Evolutionary conservation across 2,113 vertebrate genomes (phyloP).

Genomic region (Peromyscus polionotus): DNA sequence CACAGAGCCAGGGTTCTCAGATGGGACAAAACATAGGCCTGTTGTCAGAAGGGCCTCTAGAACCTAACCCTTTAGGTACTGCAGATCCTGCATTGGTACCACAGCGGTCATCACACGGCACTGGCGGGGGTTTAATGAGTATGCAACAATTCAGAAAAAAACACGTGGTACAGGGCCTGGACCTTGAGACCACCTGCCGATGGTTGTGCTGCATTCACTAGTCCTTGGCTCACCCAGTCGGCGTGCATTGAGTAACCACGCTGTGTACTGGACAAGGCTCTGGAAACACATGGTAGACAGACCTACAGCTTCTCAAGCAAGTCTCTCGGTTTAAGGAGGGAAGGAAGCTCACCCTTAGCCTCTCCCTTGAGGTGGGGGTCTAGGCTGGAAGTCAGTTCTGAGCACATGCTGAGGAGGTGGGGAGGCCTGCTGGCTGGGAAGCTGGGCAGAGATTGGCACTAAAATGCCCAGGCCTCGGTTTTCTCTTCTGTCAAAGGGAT

Average conservation of each 20-base stretch:
- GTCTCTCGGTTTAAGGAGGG: background rate
- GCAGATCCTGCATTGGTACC: fast-evolving
- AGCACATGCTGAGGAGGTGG: fast-evolving
- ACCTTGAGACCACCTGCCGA: background rate
- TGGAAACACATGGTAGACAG: background rate
- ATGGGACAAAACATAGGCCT: background rate
- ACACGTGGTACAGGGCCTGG: fast-evolving
- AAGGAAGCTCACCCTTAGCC: no score
- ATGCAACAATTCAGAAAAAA: background rate
- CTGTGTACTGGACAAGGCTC: fast-evolving
- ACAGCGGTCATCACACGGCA: fast-evolving
- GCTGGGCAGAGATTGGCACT: background rate
- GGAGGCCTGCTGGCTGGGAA: background rate
- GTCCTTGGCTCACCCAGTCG: fast-evolving
- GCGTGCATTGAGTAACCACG: no score
- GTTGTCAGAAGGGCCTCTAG: background rate
- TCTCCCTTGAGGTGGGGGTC: background rate
- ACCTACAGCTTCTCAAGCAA: background rate
- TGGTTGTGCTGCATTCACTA: background rate
- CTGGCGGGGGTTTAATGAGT: background rate
- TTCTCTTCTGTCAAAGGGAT: background rate
- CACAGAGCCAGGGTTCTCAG: background rate
- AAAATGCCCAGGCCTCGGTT: background rate
- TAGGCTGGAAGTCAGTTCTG: no score
- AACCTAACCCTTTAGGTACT: background rate